phyloP scores from a whole-genome alignment of 2,113 vertebrate species.

The Sylvia atricapilla region DNA sequence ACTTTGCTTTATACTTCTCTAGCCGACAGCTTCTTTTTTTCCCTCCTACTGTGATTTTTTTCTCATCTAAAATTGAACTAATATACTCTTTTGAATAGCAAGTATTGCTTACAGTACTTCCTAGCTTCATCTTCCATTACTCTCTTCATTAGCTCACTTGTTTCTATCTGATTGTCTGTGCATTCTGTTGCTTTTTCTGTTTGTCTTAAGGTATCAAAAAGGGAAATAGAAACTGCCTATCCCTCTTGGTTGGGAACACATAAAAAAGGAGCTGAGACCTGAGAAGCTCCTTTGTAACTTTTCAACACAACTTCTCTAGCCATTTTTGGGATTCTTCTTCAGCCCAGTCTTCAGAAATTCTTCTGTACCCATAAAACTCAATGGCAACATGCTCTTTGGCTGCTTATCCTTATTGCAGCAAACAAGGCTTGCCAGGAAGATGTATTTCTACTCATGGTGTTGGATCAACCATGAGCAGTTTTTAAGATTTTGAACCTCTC shows the following conservation, averaged over 20 bases:
- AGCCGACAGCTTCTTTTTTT: not conserved
- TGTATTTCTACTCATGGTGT: fast-evolving
- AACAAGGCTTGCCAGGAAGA: fast-evolving
- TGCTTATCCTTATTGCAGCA: not conserved
- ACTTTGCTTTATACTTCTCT: not conserved
- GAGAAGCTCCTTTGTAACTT: not conserved
- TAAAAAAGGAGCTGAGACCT: not conserved
- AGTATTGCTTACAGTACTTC: not conserved
- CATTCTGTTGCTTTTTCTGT: not conserved
- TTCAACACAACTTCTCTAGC: not conserved
- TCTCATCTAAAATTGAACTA: not conserved
- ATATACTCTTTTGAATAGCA: not conserved
- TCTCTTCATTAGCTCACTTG: not conserved
- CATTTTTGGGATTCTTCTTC: not conserved
- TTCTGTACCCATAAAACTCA: not conserved
- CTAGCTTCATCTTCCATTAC: not conserved
- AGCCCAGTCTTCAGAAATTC: not conserved
- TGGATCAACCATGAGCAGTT: not conserved
- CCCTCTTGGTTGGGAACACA: fast-evolving
- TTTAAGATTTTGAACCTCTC: not conserved
- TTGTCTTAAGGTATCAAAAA: not conserved
- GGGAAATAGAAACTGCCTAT: not conserved
- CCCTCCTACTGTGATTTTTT: not conserved
- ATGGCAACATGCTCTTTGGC: not conserved
- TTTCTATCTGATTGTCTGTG: not conserved